Base-by-base conservation (phyloP, 1,140 invertebrate species). In the Elysia chlorotica region DNA sequence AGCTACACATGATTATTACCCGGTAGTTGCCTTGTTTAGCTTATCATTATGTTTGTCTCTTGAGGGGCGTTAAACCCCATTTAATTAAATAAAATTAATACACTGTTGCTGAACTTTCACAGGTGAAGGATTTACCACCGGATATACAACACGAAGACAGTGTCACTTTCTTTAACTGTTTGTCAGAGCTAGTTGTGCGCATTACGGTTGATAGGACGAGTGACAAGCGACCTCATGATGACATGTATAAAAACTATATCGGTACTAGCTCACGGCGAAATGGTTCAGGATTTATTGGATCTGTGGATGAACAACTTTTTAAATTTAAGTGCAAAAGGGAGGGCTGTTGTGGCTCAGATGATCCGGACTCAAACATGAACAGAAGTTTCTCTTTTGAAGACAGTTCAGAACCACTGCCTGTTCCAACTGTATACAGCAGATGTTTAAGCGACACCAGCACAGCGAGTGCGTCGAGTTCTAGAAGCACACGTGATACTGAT, bases 121-220 rank as follows among this genome's bases (percentile, higher is more conserved):
- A 69, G 67, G 67, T 69, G n/a, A 69, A 28, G 28, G 35, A 69
- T 19, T 56, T 69, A 1, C 67, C 67, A 31, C 14, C 14, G 37
- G 67, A 69, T 30, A 59, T 69, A 19, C 67, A 53, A 23, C 67
- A 69, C 37, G 67, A 69, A 59, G 67, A 61, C 54, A 69, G 54
- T 19, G 21, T 69, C 53, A 69, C 67, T 14, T 69, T 69, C 36
- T 23, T 69, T 36, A 69, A 25, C 56, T 69, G 67, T 38, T 14
- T 53, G 21, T 41, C 67, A 2, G 30, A 69, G 53, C 54, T 69
- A 2, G 67, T 69, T 28, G 54, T 69, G 17, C 67, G 59, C n/a
- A 69, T 69, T 30, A 59, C 53, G n/a, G 67, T 69, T 17, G n/a
- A 59, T 31, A 31, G 23, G 1, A 69, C 67, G 5, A 69, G 67